A percentile compares a stretch with the other conserved stretches of the same genome.
Conservation (phyloP, 2,797 vertebrate genomes). For the Hemibagrus guttatus region DNA sequence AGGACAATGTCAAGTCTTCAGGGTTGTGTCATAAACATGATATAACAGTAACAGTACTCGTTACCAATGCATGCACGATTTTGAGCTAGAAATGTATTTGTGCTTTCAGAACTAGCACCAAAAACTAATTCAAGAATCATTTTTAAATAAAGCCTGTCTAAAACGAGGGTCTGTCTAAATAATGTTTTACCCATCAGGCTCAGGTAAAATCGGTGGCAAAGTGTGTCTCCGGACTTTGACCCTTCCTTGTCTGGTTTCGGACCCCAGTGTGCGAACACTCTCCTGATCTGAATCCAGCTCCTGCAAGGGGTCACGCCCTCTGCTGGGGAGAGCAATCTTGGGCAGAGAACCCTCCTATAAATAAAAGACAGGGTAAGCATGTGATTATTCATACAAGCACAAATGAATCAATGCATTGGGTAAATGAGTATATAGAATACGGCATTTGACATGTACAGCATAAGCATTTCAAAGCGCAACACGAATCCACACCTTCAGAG, state of each 20-base stretch:
- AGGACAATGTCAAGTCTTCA: background rate
- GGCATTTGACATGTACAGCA: background rate
- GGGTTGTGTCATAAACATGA: background rate
- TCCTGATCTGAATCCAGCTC: conserved; percentile 84
- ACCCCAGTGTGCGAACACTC: conserved; percentile 71
- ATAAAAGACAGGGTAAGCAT: background rate
- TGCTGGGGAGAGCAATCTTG: conserved; percentile 69
- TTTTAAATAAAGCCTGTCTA: background rate
- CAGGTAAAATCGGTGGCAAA: conserved; percentile 80
- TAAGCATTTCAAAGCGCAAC: background rate
- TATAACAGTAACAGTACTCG: background rate
- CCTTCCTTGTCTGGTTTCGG: conserved; percentile 66
- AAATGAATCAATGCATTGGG: background rate
- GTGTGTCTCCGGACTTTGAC: conserved; percentile 69
- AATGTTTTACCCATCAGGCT: conserved; percentile 69
- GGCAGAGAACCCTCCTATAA: conserved; percentile 82
- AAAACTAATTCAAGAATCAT: background rate
- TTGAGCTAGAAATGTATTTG: background rate
- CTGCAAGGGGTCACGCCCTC: conserved; percentile 68
- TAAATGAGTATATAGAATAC: background rate
- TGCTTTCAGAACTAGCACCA: background rate
- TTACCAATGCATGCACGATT: background rate
- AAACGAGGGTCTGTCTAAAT: background rate
- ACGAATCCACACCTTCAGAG: conserved; percentile 74
- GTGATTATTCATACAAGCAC: background rate